Conservation (phyloP, 2,888 invertebrate species). For the Stenchaetothrips biformis region DNA sequence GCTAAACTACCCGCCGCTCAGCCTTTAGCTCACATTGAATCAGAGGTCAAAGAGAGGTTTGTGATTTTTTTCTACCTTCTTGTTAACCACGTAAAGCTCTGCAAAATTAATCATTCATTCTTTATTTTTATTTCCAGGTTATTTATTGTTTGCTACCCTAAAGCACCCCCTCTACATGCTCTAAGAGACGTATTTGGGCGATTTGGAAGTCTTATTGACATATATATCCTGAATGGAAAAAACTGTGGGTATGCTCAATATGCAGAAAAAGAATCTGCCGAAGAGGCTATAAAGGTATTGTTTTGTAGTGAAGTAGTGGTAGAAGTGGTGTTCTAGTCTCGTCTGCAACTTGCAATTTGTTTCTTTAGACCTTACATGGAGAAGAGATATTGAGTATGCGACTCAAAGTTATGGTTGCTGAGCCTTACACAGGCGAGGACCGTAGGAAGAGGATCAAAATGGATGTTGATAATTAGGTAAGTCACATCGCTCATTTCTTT, state of each 20-base stretch:
- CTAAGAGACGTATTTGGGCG: slow-evolving; percentile 84
- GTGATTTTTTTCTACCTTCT: slow-evolving; percentile 4
- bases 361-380: slow-evolving; percentile 62
- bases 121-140: slow-evolving; percentile 41
- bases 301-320: slow-evolving; percentile 13
- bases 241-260: slow-evolving; percentile 92
- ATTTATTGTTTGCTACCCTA: slow-evolving; percentile 54
- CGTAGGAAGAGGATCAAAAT: slow-evolving; percentile 4
- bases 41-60: slow-evolving; percentile 47
- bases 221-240: slow-evolving; percentile 81
- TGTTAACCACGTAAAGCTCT: neutral
- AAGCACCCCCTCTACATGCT: slow-evolving; percentile 69
- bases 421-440: slow-evolving; percentile 45
- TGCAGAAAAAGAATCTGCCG: slow-evolving; percentile 67
- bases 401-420: slow-evolving; percentile 84
- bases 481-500: neutral
- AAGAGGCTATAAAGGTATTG: slow-evolving; percentile 63
- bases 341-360: slow-evolving; percentile 10
- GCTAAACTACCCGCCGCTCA: slow-evolving; percentile 68
- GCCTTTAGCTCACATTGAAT: slow-evolving; percentile 48
- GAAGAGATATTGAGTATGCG: slow-evolving; percentile 82
- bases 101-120: slow-evolving; percentile 14
- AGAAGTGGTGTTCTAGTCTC: neutral
- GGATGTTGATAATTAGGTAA: slow-evolving; percentile 17
- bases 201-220: slow-evolving; percentile 85